Percentiles rank a stretch among this genome's conserved stretches.
These are phyloP conservation scores for Elysia crispata DNA, from an alignment of 2,888 invertebrate genomes.

Conservation along the genomic window DNA sequence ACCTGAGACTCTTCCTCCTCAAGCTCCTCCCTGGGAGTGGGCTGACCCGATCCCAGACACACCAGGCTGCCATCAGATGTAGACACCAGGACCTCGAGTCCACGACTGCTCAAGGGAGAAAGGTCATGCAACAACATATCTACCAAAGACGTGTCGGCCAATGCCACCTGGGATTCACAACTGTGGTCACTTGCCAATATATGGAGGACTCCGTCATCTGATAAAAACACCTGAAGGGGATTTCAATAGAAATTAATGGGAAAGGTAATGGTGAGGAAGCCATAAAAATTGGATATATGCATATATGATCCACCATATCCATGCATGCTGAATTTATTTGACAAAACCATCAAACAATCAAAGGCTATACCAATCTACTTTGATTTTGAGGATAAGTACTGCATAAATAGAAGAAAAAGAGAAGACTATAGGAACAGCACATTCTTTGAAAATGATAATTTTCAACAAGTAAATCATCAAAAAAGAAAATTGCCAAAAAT, in stretches of 20 bases:
- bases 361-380: too few species aligned
- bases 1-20: constrained; percentile 40
- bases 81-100: constrained; percentile 69
- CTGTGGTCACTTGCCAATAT: constrained; percentile 68
- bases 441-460: not conserved
- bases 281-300: too few species aligned
- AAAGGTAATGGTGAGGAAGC: too few species aligned
- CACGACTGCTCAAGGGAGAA: constrained; percentile 63
- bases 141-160: constrained; percentile 72
- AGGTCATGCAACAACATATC: constrained; percentile 70
- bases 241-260: too few species aligned
- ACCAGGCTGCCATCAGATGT: constrained; percentile 74
- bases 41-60: constrained; percentile 66
- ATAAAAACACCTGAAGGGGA: constrained; percentile 59
- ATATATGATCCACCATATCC: too few species aligned
- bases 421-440: too few species aligned
- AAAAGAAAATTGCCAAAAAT: too few species aligned
- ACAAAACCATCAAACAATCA: too few species aligned
- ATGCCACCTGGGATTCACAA: constrained; percentile 65
- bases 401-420: too few species aligned
- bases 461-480: not conserved
- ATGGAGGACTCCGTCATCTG: constrained; percentile 70
- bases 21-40: constrained; percentile 44
- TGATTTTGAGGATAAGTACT: too few species aligned
- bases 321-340: too few species aligned